phyloP scores from a whole-genome alignment of 2,797 vertebrate species.

The Peromyscus nudipes region DNA sequence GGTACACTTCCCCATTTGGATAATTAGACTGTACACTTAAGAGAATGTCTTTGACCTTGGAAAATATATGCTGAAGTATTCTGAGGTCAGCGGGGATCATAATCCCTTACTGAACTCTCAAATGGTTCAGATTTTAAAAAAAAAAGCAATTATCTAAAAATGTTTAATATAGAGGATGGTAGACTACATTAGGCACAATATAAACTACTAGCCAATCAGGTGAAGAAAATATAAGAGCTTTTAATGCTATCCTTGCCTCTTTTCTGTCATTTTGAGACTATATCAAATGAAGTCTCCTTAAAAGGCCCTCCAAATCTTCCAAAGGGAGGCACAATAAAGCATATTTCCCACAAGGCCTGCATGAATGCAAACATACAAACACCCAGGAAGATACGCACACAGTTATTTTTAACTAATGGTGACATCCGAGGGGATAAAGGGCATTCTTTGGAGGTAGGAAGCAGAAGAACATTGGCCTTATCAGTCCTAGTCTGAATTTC shows the following conservation, averaged over 20 bases:
- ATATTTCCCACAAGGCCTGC: neutral
- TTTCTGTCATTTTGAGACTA: conserved; percentile 15
- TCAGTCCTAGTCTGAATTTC: neutral
- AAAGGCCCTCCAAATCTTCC: neutral
- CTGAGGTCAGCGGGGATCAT: neutral
- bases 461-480: neutral
- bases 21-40: neutral
- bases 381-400: neutral
- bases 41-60: neutral
- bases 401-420: neutral
- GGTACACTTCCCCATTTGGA: neutral
- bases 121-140: neutral
- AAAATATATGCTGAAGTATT: neutral
- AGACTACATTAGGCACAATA: neutral
- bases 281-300: neutral
- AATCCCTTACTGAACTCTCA: neutral
- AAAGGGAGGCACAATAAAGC: neutral
- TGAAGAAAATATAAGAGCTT: neutral
- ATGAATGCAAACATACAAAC: neutral
- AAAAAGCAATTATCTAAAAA: neutral
- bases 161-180: neutral
- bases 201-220: neutral
- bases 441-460: neutral
- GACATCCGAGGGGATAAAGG: neutral
- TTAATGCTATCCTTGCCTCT: neutral